Evolutionary conservation across 2,888 invertebrate genomes (phyloP).

Genomic region (Noctua pronuba): DNA sequence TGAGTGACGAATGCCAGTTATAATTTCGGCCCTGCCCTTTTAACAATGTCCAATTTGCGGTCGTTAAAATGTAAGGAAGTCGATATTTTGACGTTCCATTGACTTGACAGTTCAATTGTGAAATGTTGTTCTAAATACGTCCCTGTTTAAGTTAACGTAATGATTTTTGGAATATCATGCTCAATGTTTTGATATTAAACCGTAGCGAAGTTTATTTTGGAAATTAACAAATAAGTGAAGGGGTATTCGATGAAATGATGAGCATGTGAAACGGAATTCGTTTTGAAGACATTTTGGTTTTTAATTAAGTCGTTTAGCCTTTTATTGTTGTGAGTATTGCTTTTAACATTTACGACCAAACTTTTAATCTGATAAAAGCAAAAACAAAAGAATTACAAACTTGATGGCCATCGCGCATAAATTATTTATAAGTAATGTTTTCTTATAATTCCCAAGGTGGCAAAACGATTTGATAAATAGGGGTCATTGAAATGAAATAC

Average conservation of each 20-base stretch:
- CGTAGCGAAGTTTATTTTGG: conserved; percentile 40
- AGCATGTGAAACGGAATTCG: conserved; percentile 33
- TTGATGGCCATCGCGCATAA: background rate
- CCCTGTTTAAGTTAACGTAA: conserved; percentile 45
- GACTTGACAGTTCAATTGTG: background rate
- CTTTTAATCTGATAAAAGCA: conserved; percentile 1
- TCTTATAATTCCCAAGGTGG: conserved; percentile 12
- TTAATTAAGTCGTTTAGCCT: conserved; percentile 18
- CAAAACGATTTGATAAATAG: conserved; percentile 38
- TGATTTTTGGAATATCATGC: conserved; percentile 57
- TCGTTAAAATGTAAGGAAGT: background rate
- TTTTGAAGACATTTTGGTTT: conserved; percentile 33
- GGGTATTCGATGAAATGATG: conserved; percentile 27
- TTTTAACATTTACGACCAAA: conserved; percentile 14
- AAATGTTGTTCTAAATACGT: conserved; percentile 33
- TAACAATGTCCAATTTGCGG: conserved; percentile 15
- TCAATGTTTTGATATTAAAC: conserved; percentile 56
- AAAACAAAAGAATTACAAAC: conserved; percentile 33
- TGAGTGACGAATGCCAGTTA: conserved; percentile 26
- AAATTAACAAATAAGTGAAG: conserved; percentile 51
- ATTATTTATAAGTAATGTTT: conserved; percentile 21
- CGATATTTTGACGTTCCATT: conserved; percentile 5
- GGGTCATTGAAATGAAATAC: conserved; percentile 10
- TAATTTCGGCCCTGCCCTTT: conserved; percentile 16
- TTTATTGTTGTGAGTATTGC: conserved; percentile 26